Base-by-base conservation (phyloP, 1,140 invertebrate species). In the Parapsyche elsis region DNA sequence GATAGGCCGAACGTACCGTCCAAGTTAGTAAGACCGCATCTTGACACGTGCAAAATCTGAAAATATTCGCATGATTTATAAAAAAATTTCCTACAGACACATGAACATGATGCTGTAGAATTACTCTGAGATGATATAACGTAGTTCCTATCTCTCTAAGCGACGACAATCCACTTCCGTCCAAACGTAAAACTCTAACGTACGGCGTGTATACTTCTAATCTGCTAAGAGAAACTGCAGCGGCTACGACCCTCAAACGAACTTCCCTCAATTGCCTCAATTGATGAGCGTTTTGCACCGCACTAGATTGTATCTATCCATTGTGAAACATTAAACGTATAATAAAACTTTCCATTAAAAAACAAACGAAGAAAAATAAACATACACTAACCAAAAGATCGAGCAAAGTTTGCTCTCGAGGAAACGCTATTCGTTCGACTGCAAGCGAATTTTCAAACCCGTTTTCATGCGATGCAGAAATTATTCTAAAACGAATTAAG, bases 111-210 rank as follows among this genome's bases (percentile, higher is more conserved):
- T 14, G 10, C 49, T 46, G 45, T 46, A 7, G 45, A 46, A 12
- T 26, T 84, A 89, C 88, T 85, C 87, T 89, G 12, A 89, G 85
- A 84, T 91, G 90, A 38, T 89, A 87, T 26, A 94, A 86, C 9
- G 90, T 90, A 81, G 90, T 92, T n/a, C 93, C 93, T 10, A 94
- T 87, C 82, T 93, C 93, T 44, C 92, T 86, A 14, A 94, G 84
- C 0, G 92, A 92, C 2, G 87, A 86, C 0, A 94, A 83, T 21
- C 90, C 89, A 81, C 92, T 93, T 24, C 92, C 92, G 80, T 93
- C 92, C 0, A 94, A 84, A 46, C 89, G 90, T 5, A 94, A 85
- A 21, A 88, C 88, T 26, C 89, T 87, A 10, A 94, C 85, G 23
- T 89, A 85, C 12, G 92, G 92, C n/a, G 91, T 87, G 45, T 92